Evolutionary conservation across 2,113 vertebrate species (phyloP), one percentile per base, ranked within the genome.

Genomic region (Lucifuga dentata): DNA sequence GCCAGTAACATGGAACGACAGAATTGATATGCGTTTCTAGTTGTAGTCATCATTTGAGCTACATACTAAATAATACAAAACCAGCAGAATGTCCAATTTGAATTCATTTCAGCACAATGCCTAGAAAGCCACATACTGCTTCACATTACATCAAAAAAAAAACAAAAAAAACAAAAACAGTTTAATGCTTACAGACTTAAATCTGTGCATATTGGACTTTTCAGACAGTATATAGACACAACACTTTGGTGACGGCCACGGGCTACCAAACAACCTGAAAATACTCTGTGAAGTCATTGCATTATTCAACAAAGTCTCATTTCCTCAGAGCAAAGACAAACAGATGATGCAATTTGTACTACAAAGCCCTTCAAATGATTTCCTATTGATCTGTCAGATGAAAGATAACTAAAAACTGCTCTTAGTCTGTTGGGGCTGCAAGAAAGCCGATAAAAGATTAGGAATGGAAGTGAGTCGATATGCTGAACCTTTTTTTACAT

Each of bases 321-420:
- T 46, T 19, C 26, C 49, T 32, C 11, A 24, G 29, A 23, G 1
- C 51, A 35, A 53, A 71, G 50, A 84, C 52, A 78, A 72, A 81
- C 24, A 62, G 36, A 83, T 81, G 81, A 84, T 64, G 64, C 73
- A 86, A 85, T 78, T 79, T 76, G 40, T 38, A 20, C 63, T 26
- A 24, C 70, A 66, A 63, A 69, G 59, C 46, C 41, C 52, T 48
- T 26, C 32, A 32, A 67, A 66, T 61, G 86, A 88, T 80, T 76
- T 77, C 48, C 49, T 53, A 59, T 78, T 80, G 60, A 83, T 68
- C 26, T 4, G 10, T 36, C 19, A 2, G 7, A 11, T 56, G 68
- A 78, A 73, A 55, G 41, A 81, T 76, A 24, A 61, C 35, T 36
- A 10, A 59, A 46, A 66, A 35, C 24, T 44, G 52, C 32, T 8